Conservation (phyloP, 2,888 invertebrate species). For the Ceriagrion tenellum region DNA sequence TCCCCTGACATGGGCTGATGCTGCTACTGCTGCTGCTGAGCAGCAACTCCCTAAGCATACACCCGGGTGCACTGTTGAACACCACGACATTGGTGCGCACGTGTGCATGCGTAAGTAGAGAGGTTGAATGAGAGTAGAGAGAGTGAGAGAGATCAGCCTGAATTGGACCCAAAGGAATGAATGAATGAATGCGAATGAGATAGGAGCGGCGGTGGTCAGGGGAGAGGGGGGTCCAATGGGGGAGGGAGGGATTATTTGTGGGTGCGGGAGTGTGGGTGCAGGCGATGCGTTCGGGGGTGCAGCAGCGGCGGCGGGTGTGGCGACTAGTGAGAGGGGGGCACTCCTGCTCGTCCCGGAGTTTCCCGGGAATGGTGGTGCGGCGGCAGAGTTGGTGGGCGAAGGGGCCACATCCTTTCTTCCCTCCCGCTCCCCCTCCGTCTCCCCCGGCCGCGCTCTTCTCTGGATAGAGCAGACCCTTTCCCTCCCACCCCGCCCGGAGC, state of each 20-base stretch:
- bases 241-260: background rate
- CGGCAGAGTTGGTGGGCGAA: background rate
- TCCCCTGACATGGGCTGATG: no score
- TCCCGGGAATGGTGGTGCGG: background rate
- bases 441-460: background rate
- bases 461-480: background rate
- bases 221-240: background rate
- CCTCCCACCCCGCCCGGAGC: background rate
- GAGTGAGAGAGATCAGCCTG: background rate
- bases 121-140: background rate
- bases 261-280: background rate
- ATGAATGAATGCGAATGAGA: slow-evolving; percentile 18
- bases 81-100: background rate
- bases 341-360: background rate
- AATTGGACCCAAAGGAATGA: background rate
- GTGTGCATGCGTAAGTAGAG: background rate
- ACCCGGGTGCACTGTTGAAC: no score
- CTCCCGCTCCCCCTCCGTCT: no score
- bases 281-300: background rate
- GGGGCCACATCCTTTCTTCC: background rate
- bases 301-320: background rate
- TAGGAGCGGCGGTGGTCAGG: background rate
- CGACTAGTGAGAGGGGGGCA: background rate
- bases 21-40: no score
- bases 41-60: no score